Evolutionary conservation across 1,140 invertebrate species (phyloP).

Genomic region (Anastrepha ludens): DNA sequence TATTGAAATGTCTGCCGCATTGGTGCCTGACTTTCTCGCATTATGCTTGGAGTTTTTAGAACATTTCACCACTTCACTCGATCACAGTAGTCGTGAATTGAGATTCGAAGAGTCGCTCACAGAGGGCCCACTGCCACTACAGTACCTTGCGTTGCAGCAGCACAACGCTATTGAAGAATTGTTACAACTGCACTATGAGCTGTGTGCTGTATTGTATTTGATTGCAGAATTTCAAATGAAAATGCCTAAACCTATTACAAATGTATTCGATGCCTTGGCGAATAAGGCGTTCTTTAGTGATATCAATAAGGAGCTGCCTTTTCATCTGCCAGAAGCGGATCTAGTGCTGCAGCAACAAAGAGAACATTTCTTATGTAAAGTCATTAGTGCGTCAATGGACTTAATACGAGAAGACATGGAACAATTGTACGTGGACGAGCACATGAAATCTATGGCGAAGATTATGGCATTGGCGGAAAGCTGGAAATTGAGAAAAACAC

Average conservation of each 20-base stretch:
- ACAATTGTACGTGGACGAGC: slow-evolving; percentile 77
- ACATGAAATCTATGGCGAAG: slow-evolving; percentile 81
- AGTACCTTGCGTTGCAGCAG: slow-evolving; percentile 86
- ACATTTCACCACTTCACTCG: slow-evolving; percentile 77
- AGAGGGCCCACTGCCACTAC: slow-evolving; percentile 80
- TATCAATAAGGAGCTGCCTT: slow-evolving; percentile 74
- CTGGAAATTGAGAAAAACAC: slow-evolving; percentile 83
- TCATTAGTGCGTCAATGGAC: slow-evolving; percentile 81
- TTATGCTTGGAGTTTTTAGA: slow-evolving; percentile 83
- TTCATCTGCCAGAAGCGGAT: slow-evolving; percentile 74
- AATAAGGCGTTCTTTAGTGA: slow-evolving; percentile 77
- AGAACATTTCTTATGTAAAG: slow-evolving; percentile 79
- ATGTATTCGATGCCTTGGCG: slow-evolving; percentile 83
- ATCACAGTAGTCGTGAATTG: slow-evolving; percentile 75
- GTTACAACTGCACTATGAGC: slow-evolving; percentile 85
- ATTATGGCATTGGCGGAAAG: slow-evolving; percentile 83
- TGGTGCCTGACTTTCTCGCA: slow-evolving; percentile 82
- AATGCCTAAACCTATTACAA: slow-evolving; percentile 81
- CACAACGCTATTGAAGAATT: slow-evolving; percentile 84
- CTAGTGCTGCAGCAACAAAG: slow-evolving; percentile 76
- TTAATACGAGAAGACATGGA: slow-evolving; percentile 77
- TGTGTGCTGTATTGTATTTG: slow-evolving; percentile 85
- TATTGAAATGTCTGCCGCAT: slow-evolving; percentile 82
- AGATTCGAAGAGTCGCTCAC: slow-evolving; percentile 83
- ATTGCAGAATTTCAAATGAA: slow-evolving; percentile 87